These are phyloP conservation scores for Gasterosteus aculeatus DNA, from an alignment of 2,113 vertebrate genomes.

Conservation along the genomic window DNA sequence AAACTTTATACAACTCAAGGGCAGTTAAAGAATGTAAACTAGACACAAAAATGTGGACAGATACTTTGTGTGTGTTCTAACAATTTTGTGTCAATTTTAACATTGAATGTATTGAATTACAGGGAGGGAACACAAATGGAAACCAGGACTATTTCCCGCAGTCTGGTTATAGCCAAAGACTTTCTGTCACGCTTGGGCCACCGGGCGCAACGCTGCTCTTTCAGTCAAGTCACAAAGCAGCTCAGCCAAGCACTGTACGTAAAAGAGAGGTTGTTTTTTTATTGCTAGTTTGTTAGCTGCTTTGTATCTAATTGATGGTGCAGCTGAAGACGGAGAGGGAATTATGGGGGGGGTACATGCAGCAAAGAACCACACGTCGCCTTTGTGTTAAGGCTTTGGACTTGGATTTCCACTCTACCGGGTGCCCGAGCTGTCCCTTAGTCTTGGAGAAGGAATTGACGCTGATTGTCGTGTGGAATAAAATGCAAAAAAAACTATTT, in stretches of 20 bases:
- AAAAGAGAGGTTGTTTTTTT: conserved; percentile 14
- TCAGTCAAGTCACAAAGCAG: conserved; percentile 20
- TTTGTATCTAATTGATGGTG: background rate
- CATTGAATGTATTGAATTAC: no score
- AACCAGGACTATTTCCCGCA: conserved; percentile 8
- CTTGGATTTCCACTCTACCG: no score
- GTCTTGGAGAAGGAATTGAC: conserved; percentile 8
- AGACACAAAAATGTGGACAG: background rate
- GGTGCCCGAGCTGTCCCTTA: no score
- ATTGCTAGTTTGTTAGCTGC: background rate
- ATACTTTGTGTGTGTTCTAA: background rate
- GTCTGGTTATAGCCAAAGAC: conserved; percentile 3
- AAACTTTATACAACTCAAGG: no score
- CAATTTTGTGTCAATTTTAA: background rate
- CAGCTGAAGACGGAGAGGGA: no score
- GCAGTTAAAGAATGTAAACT: background rate
- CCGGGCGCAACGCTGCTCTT: conserved; percentile 3
- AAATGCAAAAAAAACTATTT: conserved; percentile 21
- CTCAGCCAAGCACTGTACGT: conserved; percentile 17
- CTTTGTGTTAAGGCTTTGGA: no score
- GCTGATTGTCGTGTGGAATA: conserved; percentile 9
- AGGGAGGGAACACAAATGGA: conserved; percentile 15
- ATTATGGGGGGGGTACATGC: no score
- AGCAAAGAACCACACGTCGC: background rate
- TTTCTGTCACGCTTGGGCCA: conserved; percentile 34